Evolutionary conservation across 2,888 invertebrate species (phyloP).

Genomic region (Mycalesis mineus): DNA sequence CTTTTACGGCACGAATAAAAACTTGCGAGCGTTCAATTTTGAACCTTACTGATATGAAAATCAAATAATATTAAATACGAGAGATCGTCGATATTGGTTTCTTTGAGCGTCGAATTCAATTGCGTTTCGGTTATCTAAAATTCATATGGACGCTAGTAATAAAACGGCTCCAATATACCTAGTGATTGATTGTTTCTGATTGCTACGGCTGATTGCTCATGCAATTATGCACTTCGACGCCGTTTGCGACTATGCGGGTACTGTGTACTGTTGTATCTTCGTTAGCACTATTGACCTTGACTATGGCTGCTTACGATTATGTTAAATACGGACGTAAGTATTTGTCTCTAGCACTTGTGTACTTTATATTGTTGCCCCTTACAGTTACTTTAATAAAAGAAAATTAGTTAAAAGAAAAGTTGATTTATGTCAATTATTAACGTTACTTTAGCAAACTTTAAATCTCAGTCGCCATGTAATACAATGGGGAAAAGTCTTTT

Average conservation of each 20-base stretch:
- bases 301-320: constrained; percentile 48
- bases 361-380: neutral
- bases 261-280: constrained; percentile 31
- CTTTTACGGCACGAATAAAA: constrained; percentile 20
- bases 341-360: neutral
- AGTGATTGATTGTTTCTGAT: constrained; percentile 53
- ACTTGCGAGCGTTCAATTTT: constrained; percentile 8
- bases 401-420: no score
- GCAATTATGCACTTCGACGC: constrained; percentile 31
- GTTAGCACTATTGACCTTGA: constrained; percentile 22
- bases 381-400: no score
- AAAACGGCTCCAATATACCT: constrained; percentile 51
- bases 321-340: constrained; percentile 68
- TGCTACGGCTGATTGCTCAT: constrained; percentile 39
- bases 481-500: no score
- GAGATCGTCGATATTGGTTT: constrained; percentile 22
- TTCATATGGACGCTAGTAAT: constrained; percentile 51
- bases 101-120: constrained; percentile 25
- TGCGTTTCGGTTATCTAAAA: constrained; percentile 48
- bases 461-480: no score
- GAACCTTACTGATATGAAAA: neutral
- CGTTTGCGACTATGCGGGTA: constrained; percentile 34
- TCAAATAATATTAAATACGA: constrained; percentile 10
- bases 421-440: no score
- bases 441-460: no score